Evolutionary conservation across 2,797 vertebrate species (phyloP).

Genomic region (Loris lydekkerianus): DNA sequence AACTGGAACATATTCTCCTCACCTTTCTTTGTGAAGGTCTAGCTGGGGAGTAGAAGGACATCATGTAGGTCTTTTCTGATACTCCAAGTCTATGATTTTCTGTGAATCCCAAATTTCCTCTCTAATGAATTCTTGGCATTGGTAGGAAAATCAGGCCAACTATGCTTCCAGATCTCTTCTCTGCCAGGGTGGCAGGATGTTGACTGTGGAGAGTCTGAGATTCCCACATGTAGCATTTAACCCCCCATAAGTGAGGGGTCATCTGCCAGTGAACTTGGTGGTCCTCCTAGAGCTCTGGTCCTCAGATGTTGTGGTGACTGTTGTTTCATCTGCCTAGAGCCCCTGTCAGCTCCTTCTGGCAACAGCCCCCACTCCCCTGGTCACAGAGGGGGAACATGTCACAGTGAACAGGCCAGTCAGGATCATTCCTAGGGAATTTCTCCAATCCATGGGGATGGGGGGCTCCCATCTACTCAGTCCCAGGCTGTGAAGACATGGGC

Average conservation of each 20-base stretch:
- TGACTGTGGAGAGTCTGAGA: background rate
- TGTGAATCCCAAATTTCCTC: background rate
- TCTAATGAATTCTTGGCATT: slow-evolving; percentile 35
- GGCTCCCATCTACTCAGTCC: background rate
- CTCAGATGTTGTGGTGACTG: background rate
- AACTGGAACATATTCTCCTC: no score
- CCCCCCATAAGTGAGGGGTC: background rate
- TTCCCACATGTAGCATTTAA: background rate
- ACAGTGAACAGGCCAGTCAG: background rate
- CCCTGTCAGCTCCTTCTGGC: background rate
- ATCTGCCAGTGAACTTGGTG: background rate
- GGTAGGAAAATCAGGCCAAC: background rate
- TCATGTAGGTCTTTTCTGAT: background rate
- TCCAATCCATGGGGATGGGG: accelerated
- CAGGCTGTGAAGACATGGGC: background rate
- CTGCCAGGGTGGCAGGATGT: background rate
- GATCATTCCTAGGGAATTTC: background rate
- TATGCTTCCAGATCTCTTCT: background rate
- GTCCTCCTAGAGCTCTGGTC: background rate
- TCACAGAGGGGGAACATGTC: no score
- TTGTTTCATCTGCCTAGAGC: background rate
- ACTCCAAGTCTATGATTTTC: background rate
- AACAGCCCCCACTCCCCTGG: background rate
- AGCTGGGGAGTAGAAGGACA: background rate
- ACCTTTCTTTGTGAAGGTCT: background rate